Conservation (phyloP, 2,797 vertebrate species). For the Pelodytes ibericus region DNA sequence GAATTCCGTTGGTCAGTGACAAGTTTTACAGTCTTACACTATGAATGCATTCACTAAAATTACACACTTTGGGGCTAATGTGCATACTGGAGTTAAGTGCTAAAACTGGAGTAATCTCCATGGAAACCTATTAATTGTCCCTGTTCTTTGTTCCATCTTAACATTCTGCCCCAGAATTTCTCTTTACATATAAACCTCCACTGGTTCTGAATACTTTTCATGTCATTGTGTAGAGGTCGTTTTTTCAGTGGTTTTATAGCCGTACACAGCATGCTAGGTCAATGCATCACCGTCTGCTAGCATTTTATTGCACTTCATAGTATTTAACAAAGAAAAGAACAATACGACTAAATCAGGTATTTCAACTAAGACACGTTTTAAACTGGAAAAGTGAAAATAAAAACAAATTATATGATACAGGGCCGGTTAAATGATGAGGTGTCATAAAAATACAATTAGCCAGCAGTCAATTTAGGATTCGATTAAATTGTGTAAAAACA, state of each 20-base stretch:
- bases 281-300: background rate
- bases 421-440: conserved; percentile 32
- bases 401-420: conserved; percentile 38
- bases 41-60: no score
- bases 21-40: no score
- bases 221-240: no score
- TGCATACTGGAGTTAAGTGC: no score
- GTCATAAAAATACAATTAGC: conserved; percentile 53
- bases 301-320: conserved; percentile 21
- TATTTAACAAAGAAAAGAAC: conserved; percentile 7
- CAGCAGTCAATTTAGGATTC: conserved; percentile 46
- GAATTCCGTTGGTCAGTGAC: no score
- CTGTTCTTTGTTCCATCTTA: no score
- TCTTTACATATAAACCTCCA: no score
- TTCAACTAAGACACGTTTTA: conserved; percentile 14
- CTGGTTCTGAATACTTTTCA: no score
- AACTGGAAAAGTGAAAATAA: conserved; percentile 41
- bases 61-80: no score
- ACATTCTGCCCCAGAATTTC: no score
- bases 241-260: background rate
- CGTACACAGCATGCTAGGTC: background rate
- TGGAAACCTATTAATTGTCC: no score
- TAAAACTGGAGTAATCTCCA: no score
- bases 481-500: conserved; percentile 50
- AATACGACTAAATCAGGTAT: conserved; percentile 21